Conservation (phyloP, 2,797 vertebrate species). For the Scomberomorus guttatus region DNA sequence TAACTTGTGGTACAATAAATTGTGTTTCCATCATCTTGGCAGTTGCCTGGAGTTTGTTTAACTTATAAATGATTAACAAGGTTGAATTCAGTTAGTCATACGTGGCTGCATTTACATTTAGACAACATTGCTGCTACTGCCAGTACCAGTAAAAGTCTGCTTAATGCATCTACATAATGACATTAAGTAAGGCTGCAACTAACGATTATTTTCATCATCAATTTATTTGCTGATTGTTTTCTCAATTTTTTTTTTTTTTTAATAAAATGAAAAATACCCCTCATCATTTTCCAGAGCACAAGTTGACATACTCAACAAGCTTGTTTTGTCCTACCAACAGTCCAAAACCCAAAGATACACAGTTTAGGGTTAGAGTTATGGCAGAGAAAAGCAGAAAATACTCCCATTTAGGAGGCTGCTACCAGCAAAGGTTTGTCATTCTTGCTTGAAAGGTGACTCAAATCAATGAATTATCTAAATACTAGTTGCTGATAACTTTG, state of each 20-base stretch:
- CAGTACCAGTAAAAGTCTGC: constrained; percentile 42
- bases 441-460: constrained; percentile 5
- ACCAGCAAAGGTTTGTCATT: neutral
- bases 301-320: constrained; percentile 24
- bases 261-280: constrained; percentile 18
- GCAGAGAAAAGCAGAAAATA: neutral
- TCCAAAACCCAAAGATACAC: neutral
- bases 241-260: constrained; percentile 1
- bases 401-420: neutral
- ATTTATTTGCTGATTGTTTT: constrained; percentile 51
- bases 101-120: constrained; percentile 65
- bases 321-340: too few species aligned
- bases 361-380: neutral
- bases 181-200: constrained; percentile 54
- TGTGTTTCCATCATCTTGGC: constrained; percentile 68
- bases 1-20: constrained; percentile 70
- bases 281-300: constrained; percentile 16
- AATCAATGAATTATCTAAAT: constrained; percentile 10
- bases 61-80: constrained; percentile 77
- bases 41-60: constrained; percentile 75
- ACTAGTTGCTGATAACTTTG: neutral
- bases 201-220: constrained; percentile 43
- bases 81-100: constrained; percentile 68
- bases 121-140: constrained; percentile 54
- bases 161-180: constrained; percentile 41